These are phyloP conservation scores for Caenorhabditis parvicauda DNA, from an alignment of 2,888 invertebrate genomes.

Conservation along the genomic window DNA sequence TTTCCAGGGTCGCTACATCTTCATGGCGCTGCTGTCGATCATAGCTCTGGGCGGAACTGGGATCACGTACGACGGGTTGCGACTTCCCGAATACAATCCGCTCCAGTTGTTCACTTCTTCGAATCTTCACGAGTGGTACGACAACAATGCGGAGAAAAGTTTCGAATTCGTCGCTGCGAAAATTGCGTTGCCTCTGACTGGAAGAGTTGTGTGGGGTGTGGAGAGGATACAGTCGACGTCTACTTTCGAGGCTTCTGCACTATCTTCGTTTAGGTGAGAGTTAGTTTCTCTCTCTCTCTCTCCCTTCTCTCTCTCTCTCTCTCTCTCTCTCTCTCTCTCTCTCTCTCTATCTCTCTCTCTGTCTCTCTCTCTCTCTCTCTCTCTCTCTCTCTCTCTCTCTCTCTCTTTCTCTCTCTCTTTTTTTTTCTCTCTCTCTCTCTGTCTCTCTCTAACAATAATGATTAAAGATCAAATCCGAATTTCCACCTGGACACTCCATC, in stretches of 20 bases:
- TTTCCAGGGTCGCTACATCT: constrained; percentile 44
- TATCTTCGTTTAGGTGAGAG: constrained; percentile 24
- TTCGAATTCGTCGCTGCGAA: constrained; percentile 46
- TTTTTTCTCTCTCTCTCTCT: no score
- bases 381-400: no score
- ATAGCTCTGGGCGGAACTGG: constrained; percentile 35
- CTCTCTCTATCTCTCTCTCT: no score
- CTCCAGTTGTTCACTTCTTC: constrained; percentile 57
- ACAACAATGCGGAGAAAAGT: constrained; percentile 53
- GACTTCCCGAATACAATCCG: constrained; percentile 59
- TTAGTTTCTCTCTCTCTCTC: no score
- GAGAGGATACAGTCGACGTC: constrained; percentile 29
- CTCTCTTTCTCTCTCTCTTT: no score
- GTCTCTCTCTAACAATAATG: no score
- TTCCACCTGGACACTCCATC: constrained; percentile 18
- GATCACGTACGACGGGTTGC: constrained; percentile 42
- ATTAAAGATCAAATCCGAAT: constrained; percentile 23
- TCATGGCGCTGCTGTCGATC: constrained; percentile 37
- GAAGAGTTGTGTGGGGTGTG: constrained; percentile 56
- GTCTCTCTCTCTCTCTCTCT: no score
- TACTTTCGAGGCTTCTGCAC: constrained; percentile 41
- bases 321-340: background rate
- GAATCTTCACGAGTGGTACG: constrained; percentile 59
- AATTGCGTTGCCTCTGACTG: constrained; percentile 53
- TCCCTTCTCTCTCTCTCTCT: background rate